Percentiles rank a stretch among this genome's conserved stretches.
Evolutionary conservation across 1,140 invertebrate genomes (phyloP).

Genomic region (Olivierus martensii): DNA sequence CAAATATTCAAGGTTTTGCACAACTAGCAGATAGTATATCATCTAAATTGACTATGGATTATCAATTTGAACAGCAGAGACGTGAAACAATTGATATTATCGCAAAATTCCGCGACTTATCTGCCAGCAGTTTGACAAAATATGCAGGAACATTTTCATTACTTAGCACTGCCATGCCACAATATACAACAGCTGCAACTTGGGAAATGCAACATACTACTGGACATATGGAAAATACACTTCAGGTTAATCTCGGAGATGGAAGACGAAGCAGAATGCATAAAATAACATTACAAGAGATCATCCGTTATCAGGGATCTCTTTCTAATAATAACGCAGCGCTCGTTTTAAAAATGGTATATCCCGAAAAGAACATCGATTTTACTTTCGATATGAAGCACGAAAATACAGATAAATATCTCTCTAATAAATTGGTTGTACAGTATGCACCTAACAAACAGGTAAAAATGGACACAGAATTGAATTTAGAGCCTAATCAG

Average conservation of each 20-base stretch:
- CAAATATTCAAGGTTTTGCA: constrained; percentile 20
- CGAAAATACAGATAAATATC: constrained; percentile 6
- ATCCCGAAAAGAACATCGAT: constrained; percentile 13
- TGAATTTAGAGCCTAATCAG: neutral
- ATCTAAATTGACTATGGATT: constrained; percentile 21
- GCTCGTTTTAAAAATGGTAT: neutral
- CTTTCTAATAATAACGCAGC: constrained; percentile 8
- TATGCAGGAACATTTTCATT: constrained; percentile 13
- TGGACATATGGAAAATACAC: constrained; percentile 24
- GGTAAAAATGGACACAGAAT: neutral
- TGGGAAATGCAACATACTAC: constrained; percentile 22
- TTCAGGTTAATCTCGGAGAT: constrained; percentile 12
- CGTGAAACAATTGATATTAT: constrained; percentile 16
- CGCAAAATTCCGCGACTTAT: constrained; percentile 17
- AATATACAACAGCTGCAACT: constrained; percentile 19
- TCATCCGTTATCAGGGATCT: constrained; percentile 9
- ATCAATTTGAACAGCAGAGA: constrained; percentile 19
- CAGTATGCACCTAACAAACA: constrained; percentile 3
- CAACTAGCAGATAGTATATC: constrained; percentile 17
- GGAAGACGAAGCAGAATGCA: constrained; percentile 6
- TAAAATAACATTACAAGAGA: constrained; percentile 15
- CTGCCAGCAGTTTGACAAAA: constrained; percentile 21
- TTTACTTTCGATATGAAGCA: constrained; percentile 7
- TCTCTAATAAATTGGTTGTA: constrained; percentile 3
- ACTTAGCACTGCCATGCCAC: constrained; percentile 19